These are phyloP conservation scores for Sipha maydis DNA, from an alignment of 2,888 invertebrate genomes.

Conservation along the genomic window DNA sequence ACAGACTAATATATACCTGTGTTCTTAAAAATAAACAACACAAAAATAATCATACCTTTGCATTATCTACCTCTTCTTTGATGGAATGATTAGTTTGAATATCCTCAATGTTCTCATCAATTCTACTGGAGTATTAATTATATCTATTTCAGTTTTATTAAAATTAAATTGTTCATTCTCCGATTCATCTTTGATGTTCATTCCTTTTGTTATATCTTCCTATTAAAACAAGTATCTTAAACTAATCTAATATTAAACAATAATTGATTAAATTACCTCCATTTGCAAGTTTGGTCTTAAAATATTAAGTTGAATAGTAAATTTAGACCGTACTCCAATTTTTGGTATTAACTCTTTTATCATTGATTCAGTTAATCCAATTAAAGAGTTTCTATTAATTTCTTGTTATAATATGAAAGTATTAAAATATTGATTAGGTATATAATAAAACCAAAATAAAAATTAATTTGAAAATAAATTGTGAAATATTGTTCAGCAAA, in stretches of 20 bases:
- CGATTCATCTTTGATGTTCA: not conserved
- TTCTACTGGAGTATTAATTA: not conserved
- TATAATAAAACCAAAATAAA: too few species aligned
- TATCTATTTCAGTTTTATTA: not conserved
- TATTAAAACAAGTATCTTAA: not conserved
- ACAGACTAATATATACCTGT: too few species aligned
- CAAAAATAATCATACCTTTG: slow-evolving; percentile 4
- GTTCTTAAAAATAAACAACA: not conserved
- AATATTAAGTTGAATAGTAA: not conserved
- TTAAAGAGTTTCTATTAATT: too few species aligned
- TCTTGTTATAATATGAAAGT: too few species aligned
- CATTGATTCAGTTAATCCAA: too few species aligned
- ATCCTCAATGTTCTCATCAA: not conserved
- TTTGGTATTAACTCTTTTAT: too few species aligned
- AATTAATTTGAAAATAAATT: too few species aligned
- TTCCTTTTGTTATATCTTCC: not conserved
- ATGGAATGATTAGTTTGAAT: not conserved
- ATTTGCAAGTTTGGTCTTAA: not conserved
- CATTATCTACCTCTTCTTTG: not conserved
- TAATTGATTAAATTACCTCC: not conserved
- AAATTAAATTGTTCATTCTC: not conserved
- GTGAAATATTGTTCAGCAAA: too few species aligned
- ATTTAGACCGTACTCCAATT: not conserved
- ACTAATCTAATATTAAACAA: not conserved
- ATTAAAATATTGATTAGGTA: too few species aligned